Evolutionary conservation across 2,797 vertebrate species (phyloP).

Genomic region (Euphonia xanthogaster): DNA sequence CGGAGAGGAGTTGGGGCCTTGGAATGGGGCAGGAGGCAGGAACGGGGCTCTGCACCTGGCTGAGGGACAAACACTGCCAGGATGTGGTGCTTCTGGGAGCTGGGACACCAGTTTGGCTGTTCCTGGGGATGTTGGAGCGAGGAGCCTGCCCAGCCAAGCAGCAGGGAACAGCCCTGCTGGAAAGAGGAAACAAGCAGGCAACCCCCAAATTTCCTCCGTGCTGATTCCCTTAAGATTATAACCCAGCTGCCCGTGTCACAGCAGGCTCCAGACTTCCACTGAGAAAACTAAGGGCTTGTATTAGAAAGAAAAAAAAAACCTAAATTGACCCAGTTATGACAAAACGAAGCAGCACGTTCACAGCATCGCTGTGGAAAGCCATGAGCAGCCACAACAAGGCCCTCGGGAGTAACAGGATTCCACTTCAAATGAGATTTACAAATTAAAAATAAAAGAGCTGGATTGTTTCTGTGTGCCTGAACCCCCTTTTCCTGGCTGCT

Average conservation of each 20-base stretch:
- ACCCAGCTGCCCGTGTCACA: neutral
- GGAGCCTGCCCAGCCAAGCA: neutral
- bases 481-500: neutral
- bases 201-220: neutral
- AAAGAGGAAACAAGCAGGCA: neutral
- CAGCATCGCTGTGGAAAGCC: neutral
- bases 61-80: neutral
- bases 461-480: neutral
- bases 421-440: conserved; percentile 24
- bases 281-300: conserved; percentile 20
- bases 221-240: neutral
- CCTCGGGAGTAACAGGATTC: neutral
- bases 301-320: neutral
- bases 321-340: conserved; percentile 48
- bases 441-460: conserved; percentile 8
- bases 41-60: neutral
- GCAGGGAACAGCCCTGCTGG: neutral
- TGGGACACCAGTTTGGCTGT: neutral
- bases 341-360: neutral
- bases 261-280: neutral
- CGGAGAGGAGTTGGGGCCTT: neutral
- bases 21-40: neutral
- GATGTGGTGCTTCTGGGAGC: neutral
- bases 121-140: rapidly evolving
- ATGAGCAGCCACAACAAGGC: neutral